Conservation (phyloP, 35 echinoderm and acorn worm species). For the Heliocidaris tuberculata region DNA sequence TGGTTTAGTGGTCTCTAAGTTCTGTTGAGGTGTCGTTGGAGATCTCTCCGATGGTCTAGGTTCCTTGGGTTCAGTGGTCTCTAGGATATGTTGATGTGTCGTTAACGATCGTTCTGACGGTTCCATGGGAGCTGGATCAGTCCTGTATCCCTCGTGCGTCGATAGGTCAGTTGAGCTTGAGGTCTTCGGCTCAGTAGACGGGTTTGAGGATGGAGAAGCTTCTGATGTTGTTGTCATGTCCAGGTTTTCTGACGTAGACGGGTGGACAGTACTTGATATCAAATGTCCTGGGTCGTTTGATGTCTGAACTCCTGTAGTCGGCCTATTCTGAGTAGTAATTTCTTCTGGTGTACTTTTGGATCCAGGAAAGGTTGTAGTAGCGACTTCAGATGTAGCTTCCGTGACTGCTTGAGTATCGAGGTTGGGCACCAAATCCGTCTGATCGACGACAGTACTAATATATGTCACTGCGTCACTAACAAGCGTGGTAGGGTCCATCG, state of each 20-base stretch:
- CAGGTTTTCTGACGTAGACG: too few species aligned
- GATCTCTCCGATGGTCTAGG: not conserved
- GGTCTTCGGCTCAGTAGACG: not conserved
- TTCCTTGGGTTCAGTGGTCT: not conserved
- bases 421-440: not conserved
- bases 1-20: not conserved
- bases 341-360: not conserved
- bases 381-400: not conserved
- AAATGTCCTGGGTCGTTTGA: not conserved
- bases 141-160: too few species aligned
- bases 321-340: not conserved
- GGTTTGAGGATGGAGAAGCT: not conserved
- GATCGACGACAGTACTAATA: not conserved
- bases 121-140: not conserved
- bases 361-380: not conserved
- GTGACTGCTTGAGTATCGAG: not conserved
- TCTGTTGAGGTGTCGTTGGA: not conserved
- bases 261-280: not conserved
- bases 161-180: too few species aligned
- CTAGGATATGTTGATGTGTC: not conserved
- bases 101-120: not conserved
- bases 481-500: not conserved
- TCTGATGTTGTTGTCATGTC: not conserved
- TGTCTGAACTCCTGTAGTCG: not conserved
- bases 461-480: not conserved